Conservation (phyloP, 1,140 invertebrate species). For the Penaeus indicus region DNA sequence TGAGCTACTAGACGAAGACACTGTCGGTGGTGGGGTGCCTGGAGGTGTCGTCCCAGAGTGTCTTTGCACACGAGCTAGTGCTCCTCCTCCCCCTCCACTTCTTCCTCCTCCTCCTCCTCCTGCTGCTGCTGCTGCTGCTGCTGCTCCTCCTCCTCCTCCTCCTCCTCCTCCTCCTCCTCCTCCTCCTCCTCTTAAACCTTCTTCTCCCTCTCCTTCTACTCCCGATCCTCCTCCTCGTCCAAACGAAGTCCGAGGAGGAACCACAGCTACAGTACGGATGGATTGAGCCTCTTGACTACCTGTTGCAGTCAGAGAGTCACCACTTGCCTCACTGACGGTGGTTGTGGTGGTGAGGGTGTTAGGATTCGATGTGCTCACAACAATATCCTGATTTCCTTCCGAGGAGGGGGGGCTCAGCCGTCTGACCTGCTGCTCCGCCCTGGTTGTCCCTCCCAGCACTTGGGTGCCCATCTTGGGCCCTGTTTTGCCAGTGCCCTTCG, state of each 20-base stretch:
- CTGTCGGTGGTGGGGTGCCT: conserved; percentile 50
- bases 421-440: conserved; percentile 32
- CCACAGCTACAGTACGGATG: too few species aligned
- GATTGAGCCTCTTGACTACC: too few species aligned
- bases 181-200: too few species aligned
- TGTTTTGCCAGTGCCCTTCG: conserved; percentile 42
- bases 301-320: conserved; percentile 1
- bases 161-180: too few species aligned
- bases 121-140: too few species aligned
- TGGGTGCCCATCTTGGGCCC: conserved; percentile 61
- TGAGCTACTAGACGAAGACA: conserved; percentile 33
- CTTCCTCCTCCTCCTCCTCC: background rate
- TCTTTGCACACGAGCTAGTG: conserved; percentile 32
- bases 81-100: conserved; percentile 4
- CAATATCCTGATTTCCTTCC: background rate
- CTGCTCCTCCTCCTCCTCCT: too few species aligned
- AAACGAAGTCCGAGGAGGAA: too few species aligned
- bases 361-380: background rate
- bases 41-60: conserved; percentile 50
- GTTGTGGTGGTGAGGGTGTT: background rate
- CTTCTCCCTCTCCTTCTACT: too few species aligned
- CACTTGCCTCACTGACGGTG: background rate
- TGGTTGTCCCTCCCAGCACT: conserved; percentile 42
- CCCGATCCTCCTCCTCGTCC: too few species aligned
- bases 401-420: conserved; percentile 34